phyloP scores from a whole-genome alignment of 1,140 invertebrate species.

The Pomacea maculata region DNA sequence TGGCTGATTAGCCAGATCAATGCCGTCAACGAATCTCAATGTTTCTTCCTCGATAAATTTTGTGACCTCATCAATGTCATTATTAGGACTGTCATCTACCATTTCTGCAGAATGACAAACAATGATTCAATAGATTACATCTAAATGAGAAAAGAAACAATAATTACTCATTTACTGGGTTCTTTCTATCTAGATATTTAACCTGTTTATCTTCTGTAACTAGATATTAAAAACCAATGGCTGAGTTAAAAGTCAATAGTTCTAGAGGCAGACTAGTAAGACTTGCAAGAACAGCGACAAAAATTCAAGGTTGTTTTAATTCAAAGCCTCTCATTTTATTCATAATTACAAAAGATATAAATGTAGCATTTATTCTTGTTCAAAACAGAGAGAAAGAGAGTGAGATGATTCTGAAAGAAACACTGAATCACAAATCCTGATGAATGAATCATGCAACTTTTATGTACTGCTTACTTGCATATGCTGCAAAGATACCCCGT shows the following conservation, averaged over 20 bases:
- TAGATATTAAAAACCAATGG: not conserved
- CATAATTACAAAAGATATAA: not conserved
- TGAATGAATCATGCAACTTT: not conserved
- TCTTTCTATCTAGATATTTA: constrained; percentile 16
- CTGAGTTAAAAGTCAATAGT: not conserved
- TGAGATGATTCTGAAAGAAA: not conserved
- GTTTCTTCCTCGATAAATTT: constrained; percentile 38
- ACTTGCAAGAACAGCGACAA: not conserved
- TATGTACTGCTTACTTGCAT: constrained; percentile 41
- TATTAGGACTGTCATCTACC: constrained; percentile 9
- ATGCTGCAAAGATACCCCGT: constrained; percentile 61
- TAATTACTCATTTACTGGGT: not conserved
- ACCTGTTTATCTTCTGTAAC: not conserved
- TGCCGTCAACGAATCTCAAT: constrained; percentile 24
- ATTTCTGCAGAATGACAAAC: constrained; percentile 15
- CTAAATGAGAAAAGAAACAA: not conserved
- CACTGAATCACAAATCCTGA: not conserved
- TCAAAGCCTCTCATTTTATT: not conserved
- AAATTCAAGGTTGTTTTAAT: not conserved
- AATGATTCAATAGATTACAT: not conserved
- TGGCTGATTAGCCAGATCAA: not conserved
- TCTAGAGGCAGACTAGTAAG: not conserved
- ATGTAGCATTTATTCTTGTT: not conserved
- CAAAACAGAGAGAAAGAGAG: not conserved
- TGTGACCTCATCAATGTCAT: constrained; percentile 27